Base-by-base conservation (phyloP, 1,140 invertebrate genomes). In the Sitophilus oryzae region DNA sequence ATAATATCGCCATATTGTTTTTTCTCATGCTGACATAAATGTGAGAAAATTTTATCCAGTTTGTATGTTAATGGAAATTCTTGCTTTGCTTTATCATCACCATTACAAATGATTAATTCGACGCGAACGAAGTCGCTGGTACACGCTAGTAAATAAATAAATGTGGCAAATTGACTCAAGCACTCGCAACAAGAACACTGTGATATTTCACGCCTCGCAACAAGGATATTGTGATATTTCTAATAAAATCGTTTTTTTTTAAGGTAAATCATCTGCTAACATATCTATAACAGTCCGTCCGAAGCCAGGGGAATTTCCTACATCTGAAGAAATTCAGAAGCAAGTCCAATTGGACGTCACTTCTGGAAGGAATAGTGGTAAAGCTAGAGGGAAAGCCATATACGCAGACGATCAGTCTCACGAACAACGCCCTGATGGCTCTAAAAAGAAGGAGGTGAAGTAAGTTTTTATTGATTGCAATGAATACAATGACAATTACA, bases 221-320 rank as follows among this genome's bases (percentile, higher is more conserved):
- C n/a, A n/a, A n/a, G n/a, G n/a, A n/a, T n/a, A n/a, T 16, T 15
- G 20, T 42, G 30, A 8, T 11, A 11, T 37, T 37, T 37, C 3
- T 37, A 3, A 4, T 37, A 37, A 3, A 37, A 37, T 37, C n/a
- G 36, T 37, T 18, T 10, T 41, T 1, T 30, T 50, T 38, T 21
- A 11, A 57, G 55, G 55, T 10, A 77, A 82, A 49, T 86, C 85
- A 15, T 79, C 80, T 35, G 86, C 88, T 0, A 82, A 85, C 66
- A 78, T 89, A 41, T 80, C 79, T 1, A 73, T 91, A 11, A 78
- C 81, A 19, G 85, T 91, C 0, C 87, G 86, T 66, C 79, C 82
- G 4, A 77, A 82, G 50, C 85, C 86, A 1, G 82, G 83, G 23
- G 86, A 88, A 60, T 86, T 88, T 66, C 82, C 83, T 48, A 85